phyloP scores from a whole-genome alignment of 1,140 invertebrate genomes.

The Argopecten irradians region DNA sequence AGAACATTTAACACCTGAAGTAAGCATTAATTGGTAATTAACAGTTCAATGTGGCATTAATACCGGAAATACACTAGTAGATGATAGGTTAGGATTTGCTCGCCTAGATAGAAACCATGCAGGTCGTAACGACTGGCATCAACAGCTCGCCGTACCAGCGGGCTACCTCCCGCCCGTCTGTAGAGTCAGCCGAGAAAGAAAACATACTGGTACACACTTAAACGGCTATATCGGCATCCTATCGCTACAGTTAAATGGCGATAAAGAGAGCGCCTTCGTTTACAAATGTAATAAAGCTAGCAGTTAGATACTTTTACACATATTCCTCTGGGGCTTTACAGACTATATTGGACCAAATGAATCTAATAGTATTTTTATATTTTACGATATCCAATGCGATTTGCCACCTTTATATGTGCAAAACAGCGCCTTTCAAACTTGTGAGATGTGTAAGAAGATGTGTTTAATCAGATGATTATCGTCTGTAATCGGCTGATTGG shows the following conservation, averaged over 20 bases:
- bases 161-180: neutral
- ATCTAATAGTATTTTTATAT: conserved; percentile 24
- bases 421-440: conserved; percentile 21
- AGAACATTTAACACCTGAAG: neutral
- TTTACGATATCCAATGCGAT: conserved; percentile 21
- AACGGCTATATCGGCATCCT: neutral
- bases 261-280: conserved; percentile 15
- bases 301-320: conserved; percentile 18
- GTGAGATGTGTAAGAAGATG: conserved; percentile 13
- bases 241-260: neutral
- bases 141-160: neutral
- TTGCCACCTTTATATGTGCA: conserved; percentile 21
- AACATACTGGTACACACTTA: conserved; percentile 3
- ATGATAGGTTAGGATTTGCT: neutral
- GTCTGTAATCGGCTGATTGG: neutral
- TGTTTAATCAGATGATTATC: conserved; percentile 5
- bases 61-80: neutral
- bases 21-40: neutral
- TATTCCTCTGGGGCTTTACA: neutral
- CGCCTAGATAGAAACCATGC: neutral
- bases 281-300: conserved; percentile 18
- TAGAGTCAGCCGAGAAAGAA: neutral
- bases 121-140: neutral
- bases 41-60: neutral
- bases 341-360: neutral